phyloP scores from a whole-genome alignment of 2,888 invertebrate genomes.

The Mythimna pallens region DNA sequence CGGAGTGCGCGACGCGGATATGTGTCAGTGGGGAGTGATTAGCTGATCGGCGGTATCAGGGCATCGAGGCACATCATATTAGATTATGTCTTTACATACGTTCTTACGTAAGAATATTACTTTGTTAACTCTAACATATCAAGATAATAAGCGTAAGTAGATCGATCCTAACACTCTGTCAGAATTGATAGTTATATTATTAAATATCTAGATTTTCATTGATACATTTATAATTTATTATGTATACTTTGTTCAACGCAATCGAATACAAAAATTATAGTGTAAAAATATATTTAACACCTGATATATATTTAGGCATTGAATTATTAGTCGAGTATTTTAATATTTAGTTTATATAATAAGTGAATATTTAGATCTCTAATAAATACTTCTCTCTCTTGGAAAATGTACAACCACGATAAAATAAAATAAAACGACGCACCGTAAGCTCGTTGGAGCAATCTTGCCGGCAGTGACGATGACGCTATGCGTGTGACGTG shows the following conservation, averaged over 20 bases:
- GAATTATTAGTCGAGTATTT: constrained; percentile 71
- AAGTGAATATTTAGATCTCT: constrained; percentile 75
- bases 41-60: constrained; percentile 73
- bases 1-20: constrained; percentile 35
- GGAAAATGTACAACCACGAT: constrained; percentile 81
- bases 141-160: constrained; percentile 89
- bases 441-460: constrained; percentile 23
- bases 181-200: constrained; percentile 72
- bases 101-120: constrained; percentile 84
- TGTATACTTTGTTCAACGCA: constrained; percentile 70
- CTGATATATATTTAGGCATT: constrained; percentile 76
- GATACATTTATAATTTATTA: constrained; percentile 72
- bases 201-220: constrained; percentile 70
- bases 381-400: constrained; percentile 85
- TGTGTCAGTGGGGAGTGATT: constrained; percentile 26
- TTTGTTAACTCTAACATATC: constrained; percentile 85
- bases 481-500: constrained; percentile 3
- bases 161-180: constrained; percentile 79
- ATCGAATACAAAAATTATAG: constrained; percentile 77
- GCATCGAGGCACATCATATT: constrained; percentile 85
- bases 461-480: constrained; percentile 16
- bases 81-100: constrained; percentile 81
- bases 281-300: constrained; percentile 82
- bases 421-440: constrained; percentile 54
- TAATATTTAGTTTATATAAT: constrained; percentile 73